Evolutionary conservation across 2,113 vertebrate genomes (phyloP).

Genomic region (Tyrannus savana): DNA sequence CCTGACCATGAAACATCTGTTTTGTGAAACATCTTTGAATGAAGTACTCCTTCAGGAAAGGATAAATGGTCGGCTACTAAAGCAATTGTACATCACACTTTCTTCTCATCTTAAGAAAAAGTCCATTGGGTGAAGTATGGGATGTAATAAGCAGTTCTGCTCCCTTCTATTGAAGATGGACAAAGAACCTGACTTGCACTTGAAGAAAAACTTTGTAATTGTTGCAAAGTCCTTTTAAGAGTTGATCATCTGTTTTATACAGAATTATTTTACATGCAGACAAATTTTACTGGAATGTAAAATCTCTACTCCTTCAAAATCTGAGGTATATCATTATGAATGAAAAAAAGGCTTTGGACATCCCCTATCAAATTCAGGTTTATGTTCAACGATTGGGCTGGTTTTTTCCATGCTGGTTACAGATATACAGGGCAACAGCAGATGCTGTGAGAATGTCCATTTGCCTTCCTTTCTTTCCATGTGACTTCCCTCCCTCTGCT

Average conservation of each 20-base stretch:
- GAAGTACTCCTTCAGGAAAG: background rate
- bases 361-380: background rate
- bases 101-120: background rate
- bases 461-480: background rate
- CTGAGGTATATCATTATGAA: background rate
- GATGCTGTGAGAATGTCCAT: background rate
- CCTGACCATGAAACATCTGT: background rate
- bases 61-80: background rate
- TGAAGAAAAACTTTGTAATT: background rate
- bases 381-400: background rate
- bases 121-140: background rate
- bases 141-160: background rate
- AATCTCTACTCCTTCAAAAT: background rate
- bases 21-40: background rate
- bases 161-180: background rate
- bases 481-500: background rate
- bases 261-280: background rate
- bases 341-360: background rate
- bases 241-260: background rate
- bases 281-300: background rate
- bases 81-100: background rate
- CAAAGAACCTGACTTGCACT: background rate
- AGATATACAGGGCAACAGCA: background rate
- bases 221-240: background rate
- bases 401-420: fast-evolving